Base-by-base conservation (phyloP, 2,797 vertebrate species). In the Valencia hispanica region DNA sequence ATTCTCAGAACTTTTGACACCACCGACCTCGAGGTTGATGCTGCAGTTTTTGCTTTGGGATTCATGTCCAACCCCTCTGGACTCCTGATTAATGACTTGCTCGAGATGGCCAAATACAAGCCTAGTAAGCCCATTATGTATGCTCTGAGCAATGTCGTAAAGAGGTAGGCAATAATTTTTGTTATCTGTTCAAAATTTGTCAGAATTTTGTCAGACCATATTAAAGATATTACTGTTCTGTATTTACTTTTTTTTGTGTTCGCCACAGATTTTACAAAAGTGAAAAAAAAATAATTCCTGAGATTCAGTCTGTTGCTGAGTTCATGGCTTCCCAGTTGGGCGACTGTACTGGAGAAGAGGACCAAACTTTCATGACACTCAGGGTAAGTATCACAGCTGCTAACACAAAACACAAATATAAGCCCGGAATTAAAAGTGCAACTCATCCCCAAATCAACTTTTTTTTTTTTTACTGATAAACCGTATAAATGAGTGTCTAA, bases 61-160 rank as follows among this genome's bases (percentile, higher is more conserved):
- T 86, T 98, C 17, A 48, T 98, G 73, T 96, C 97, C 80, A 96
- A 96, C 78, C 97, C 98, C 30, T 96, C 96, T 0, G 88, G 88
- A 0, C 87, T 95, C 75, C 95, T 95, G 81, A 95, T 98, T 68
- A 88, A 82, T 10, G 97, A 98, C 87, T 95, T 98, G 92, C 96
- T 99, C 0, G 93, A 93, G 75, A 97, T 95, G 82, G 97, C 97
- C 17, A 96, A 96, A 82, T 94, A 96, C 87, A 96, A 95, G 81
- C 88, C 90, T 73, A 98, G 96, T 71, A 96, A 97, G 79, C 93
- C 96, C 86, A 96, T 97, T 11, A 95, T 98, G 85, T 99, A 98
- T 63, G 96, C 96, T 22, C 93, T 98, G 85, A 97, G 98, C 92
- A 97, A 97, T 68, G 92, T 93, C 68, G 96, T 97, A 74, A 97